Evolutionary conservation across 2,888 invertebrate species (phyloP).

Genomic region (Luffia ferchaultella): DNA sequence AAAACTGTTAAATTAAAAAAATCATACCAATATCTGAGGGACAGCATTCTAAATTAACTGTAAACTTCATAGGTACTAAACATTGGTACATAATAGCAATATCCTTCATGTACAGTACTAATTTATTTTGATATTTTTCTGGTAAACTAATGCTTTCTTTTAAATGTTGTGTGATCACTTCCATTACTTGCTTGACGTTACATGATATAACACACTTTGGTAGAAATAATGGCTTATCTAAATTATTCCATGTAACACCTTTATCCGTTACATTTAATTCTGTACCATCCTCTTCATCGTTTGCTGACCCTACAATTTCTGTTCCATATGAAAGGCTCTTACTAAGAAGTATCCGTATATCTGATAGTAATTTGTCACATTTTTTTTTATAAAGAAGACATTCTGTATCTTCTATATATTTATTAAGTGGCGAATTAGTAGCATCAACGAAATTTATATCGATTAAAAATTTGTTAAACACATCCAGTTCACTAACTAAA

Average conservation of each 20-base stretch:
- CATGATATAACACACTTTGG: slow-evolving; percentile 50
- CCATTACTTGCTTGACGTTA: slow-evolving; percentile 44
- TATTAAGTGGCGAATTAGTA: slow-evolving; percentile 42
- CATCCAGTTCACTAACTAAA: slow-evolving; percentile 46
- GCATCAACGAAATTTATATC: slow-evolving; percentile 50
- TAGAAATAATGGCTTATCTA: slow-evolving; percentile 43
- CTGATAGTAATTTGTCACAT: slow-evolving; percentile 47
- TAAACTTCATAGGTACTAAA: slow-evolving; percentile 47
- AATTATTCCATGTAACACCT: slow-evolving; percentile 31
- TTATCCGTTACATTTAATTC: slow-evolving; percentile 19
- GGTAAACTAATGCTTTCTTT: slow-evolving; percentile 46
- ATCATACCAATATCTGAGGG: slow-evolving; percentile 56
- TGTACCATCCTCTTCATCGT: slow-evolving; percentile 13
- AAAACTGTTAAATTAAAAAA: too few relatives aligned
- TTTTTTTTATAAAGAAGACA: slow-evolving; percentile 52
- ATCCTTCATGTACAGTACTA: slow-evolving; percentile 44
- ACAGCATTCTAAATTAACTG: slow-evolving; percentile 43
- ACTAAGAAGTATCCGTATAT: slow-evolving; percentile 36
- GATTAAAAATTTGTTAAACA: slow-evolving; percentile 51
- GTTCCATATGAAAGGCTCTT: slow-evolving; percentile 44
- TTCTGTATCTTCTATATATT: slow-evolving; percentile 49
- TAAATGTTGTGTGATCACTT: slow-evolving; percentile 43
- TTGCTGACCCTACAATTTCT: slow-evolving; percentile 30
- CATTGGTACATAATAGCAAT: slow-evolving; percentile 53
- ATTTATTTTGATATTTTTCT: slow-evolving; percentile 37